phyloP scores from a whole-genome alignment of 2,113 vertebrate genomes.

The Rhynchomys soricoides region DNA sequence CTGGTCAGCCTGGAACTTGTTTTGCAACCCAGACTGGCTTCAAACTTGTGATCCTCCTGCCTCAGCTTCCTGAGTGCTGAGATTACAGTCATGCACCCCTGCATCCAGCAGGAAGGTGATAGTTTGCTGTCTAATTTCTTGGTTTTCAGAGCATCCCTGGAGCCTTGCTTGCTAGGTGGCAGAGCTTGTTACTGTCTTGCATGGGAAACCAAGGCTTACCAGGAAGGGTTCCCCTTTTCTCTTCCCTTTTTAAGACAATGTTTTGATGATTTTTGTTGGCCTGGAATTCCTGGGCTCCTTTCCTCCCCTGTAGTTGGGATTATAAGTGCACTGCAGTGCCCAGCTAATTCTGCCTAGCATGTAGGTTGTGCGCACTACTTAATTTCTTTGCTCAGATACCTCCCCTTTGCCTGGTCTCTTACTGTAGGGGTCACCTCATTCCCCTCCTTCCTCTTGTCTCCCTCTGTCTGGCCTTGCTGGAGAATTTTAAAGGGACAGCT shows the following conservation, averaged over 20 bases:
- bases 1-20: neutral
- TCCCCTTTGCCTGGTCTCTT: neutral
- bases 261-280: neutral
- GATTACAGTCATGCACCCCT: neutral
- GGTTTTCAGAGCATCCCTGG: neutral
- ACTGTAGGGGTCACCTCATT: neutral
- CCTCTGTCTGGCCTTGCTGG: neutral
- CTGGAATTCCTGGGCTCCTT: neutral
- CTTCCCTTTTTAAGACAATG: neutral
- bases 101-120: neutral
- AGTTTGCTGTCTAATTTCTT: neutral
- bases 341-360: neutral
- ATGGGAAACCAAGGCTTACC: neutral
- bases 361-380: neutral
- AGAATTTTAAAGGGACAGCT: constrained; percentile 60
- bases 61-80: neutral
- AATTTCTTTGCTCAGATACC: neutral
- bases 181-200: neutral
- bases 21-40: neutral
- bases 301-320: neutral
- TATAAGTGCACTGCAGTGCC: neutral
- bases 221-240: too few relatives aligned
- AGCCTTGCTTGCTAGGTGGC: neutral
- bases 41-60: neutral
- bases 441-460: neutral